Evolutionary conservation across 2,113 vertebrate species (phyloP), one percentile per base, ranked within the genome.

Genomic region (Eudorcas thomsonii): DNA sequence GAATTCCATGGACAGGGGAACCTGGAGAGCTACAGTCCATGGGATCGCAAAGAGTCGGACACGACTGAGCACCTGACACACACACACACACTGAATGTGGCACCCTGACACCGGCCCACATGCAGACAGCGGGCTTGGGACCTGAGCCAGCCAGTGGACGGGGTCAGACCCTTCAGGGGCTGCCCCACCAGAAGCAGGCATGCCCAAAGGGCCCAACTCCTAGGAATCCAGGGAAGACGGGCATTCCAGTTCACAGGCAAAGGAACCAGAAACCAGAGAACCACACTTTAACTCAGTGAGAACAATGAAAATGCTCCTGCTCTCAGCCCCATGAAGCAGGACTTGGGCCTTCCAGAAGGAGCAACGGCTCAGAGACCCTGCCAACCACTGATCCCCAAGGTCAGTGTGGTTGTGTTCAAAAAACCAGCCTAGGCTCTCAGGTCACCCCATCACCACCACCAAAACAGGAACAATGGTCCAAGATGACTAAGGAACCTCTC

Each of bases 21-120:
- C 10, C n/a, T 71, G n/a, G n/a, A 21, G 19, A 39, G n/a, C 67
- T 71, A 71, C n/a, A 71, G 19, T 71, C n/a, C 67, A 71, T 39
- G 64, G 19, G n/a, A 19, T 36, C 2, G 0, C n/a, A 39, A 11
- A 71, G 67, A 71, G 19, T 71, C 2, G 1, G 67, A 71, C 67
- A 6, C 0, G 1, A 71, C 67, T 71, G n/a, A 71, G n/a, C 10
- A 1, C 36, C n/a, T 39, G n/a, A n/a, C 62, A n/a, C 62, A 71
- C 67, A 71, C n/a, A 33, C 30, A 21, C n/a, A 71, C 17, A 11
- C n/a, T 39, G 67, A 71, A 71, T 23, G 19, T 19, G 67, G n/a
- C 67, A 23, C 67, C 19, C 9, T 71, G 3, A 71, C 67, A 21
- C 67, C 0, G 2, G 19, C n/a, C n/a, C 67, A 39, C 5, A 1